phyloP scores from a whole-genome alignment of 2,797 vertebrate genomes.

The Acanthopagrus latus region DNA sequence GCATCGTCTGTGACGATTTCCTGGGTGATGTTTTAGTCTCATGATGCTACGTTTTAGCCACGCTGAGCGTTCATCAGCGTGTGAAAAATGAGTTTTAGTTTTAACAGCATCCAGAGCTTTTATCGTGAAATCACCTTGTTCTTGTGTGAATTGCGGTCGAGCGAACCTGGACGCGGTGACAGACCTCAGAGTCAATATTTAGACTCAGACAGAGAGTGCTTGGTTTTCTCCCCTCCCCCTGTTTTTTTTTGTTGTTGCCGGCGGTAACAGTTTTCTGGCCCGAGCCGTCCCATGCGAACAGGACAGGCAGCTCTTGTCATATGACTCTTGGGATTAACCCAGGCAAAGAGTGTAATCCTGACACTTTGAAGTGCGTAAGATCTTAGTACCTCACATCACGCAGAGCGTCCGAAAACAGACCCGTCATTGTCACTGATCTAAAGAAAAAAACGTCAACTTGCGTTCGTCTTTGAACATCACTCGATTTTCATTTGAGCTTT shows the following conservation, averaged over 20 bases:
- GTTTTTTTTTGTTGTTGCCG: conserved; percentile 39
- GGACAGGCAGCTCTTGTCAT: conserved; percentile 61
- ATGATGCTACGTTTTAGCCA: neutral
- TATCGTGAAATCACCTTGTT: conserved; percentile 34
- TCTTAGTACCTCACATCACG: conserved; percentile 51
- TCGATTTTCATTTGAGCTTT: conserved; percentile 44
- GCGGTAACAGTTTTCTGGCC: conserved; percentile 48
- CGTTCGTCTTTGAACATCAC: conserved; percentile 61
- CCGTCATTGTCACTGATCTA: conserved; percentile 64
- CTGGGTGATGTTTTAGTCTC: conserved; percentile 19
- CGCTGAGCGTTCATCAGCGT: neutral
- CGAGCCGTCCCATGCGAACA: conserved; percentile 27
- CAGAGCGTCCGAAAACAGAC: conserved; percentile 35
- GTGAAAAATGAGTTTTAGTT: neutral
- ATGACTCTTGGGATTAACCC: conserved; percentile 69
- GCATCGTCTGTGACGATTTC: neutral
- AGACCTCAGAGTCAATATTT: conserved; percentile 65
- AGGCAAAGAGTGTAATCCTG: conserved; percentile 67
- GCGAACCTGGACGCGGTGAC: conserved; percentile 9
- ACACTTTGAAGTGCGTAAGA: conserved; percentile 73
- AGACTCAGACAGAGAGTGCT: conserved; percentile 20
- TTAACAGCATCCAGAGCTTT: conserved; percentile 14
- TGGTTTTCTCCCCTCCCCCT: neutral
- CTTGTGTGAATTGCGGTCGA: conserved; percentile 31
- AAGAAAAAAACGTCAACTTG: conserved; percentile 48